A percentile compares a stretch with the other conserved stretches of the same genome.
phyloP scores from a whole-genome alignment of 2,797 vertebrate genomes.

The Tokudaia muenninki region DNA sequence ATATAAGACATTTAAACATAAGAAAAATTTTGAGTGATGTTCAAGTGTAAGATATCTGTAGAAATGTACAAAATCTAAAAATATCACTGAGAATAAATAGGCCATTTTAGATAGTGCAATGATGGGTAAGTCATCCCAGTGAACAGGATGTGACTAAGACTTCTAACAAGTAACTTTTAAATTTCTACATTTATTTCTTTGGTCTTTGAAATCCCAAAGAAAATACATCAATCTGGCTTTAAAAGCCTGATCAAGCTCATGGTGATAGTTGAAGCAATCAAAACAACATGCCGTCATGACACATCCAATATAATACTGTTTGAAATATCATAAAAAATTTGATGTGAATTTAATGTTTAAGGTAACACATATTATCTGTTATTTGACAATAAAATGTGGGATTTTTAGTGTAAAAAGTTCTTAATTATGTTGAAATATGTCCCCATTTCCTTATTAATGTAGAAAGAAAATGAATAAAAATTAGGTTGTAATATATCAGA shows the following conservation, averaged over 20 bases:
- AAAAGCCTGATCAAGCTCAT: background rate
- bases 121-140: background rate
- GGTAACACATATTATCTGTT: background rate
- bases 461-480: background rate
- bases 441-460: background rate
- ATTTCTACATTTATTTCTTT: background rate
- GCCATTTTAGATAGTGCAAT: background rate
- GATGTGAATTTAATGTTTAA: constrained; percentile 12
- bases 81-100: background rate
- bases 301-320: background rate
- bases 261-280: background rate
- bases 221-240: background rate
- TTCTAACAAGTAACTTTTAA: constrained; percentile 5
- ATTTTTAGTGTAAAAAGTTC: background rate
- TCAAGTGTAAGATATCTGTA: background rate
- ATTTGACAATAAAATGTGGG: background rate
- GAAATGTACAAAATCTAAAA: background rate
- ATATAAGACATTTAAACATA: background rate
- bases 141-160: background rate
- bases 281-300: background rate
- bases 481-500: background rate
- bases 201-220: background rate
- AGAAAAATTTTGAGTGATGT: background rate
- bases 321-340: background rate
- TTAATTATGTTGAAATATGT: constrained; percentile 27